A percentile compares a stretch with the other conserved stretches of the same genome.
These are phyloP conservation scores for Dolichallabes microphthalmus DNA, from an alignment of 2,113 vertebrate species.

Conservation along the genomic window DNA sequence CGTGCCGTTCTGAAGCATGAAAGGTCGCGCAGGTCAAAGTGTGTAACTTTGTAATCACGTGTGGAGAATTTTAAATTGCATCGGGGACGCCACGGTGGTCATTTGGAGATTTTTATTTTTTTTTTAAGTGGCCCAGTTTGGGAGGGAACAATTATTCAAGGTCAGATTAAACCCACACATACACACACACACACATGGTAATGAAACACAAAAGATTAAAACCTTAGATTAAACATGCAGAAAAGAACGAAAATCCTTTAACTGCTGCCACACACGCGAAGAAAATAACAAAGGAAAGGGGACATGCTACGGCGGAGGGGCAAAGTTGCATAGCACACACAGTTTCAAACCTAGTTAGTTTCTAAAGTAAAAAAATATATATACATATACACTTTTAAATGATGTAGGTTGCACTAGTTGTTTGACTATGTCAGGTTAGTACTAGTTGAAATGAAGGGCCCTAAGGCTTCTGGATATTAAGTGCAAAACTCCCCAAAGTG, in stretches of 20 bases:
- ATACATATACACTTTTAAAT: background rate
- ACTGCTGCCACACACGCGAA: slow-evolving; percentile 22
- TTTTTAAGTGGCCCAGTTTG: slow-evolving; percentile 23
- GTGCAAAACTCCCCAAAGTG: background rate
- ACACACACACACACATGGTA: slow-evolving; percentile 35
- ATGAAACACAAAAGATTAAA: slow-evolving; percentile 37
- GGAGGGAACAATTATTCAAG: slow-evolving; percentile 35
- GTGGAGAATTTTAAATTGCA: slow-evolving; percentile 42
- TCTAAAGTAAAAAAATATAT: too few relatives aligned
- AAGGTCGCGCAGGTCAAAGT: slow-evolving; percentile 34
- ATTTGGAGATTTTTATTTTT: slow-evolving; percentile 11
- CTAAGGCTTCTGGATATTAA: background rate
- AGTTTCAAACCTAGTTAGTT: too few relatives aligned
- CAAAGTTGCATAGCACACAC: background rate
- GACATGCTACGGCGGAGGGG: slow-evolving; percentile 5
- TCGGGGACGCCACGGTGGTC: background rate
- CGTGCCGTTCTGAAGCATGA: slow-evolving; percentile 10
- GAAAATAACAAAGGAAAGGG: slow-evolving; percentile 13
- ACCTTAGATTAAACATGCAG: slow-evolving; percentile 30
- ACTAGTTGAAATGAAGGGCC: background rate
- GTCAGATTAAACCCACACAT: slow-evolving; percentile 38
- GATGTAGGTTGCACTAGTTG: background rate
- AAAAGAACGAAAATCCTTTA: slow-evolving; percentile 32
- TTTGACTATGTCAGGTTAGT: background rate
- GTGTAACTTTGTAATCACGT: slow-evolving; percentile 34